phyloP scores from a whole-genome alignment of 2,888 invertebrate species.

The Hypomecis punctinalis region DNA sequence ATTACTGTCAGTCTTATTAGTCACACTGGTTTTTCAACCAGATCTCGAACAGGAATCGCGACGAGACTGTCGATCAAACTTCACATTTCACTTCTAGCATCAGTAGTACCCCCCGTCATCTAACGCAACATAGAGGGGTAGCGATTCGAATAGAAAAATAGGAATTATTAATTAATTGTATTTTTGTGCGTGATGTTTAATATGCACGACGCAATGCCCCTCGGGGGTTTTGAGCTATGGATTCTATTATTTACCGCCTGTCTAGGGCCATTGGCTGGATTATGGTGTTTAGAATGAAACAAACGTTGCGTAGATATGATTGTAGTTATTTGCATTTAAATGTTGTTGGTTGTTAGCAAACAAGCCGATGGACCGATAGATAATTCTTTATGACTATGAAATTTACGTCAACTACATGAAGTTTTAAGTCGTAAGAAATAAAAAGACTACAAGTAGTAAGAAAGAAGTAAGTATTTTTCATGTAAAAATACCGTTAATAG shows the following conservation, averaged over 20 bases:
- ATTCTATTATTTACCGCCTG: constrained; percentile 37
- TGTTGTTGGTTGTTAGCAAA: background rate
- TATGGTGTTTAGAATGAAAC: constrained; percentile 33
- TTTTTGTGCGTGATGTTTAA: constrained; percentile 75
- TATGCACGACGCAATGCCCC: constrained; percentile 59
- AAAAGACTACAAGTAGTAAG: no score
- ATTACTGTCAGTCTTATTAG: no score
- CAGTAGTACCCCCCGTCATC: constrained; percentile 25
- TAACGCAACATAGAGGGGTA: constrained; percentile 43
- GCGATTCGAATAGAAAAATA: constrained; percentile 68
- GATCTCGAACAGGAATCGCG: background rate
- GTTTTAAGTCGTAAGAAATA: no score
- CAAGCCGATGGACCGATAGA: background rate
- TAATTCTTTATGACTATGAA: no score
- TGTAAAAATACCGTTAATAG: no score
- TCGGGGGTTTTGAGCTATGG: constrained; percentile 41
- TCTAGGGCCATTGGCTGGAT: constrained; percentile 37
- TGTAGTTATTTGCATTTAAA: constrained; percentile 1
- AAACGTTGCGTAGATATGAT: constrained; percentile 38
- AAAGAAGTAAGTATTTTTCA: no score
- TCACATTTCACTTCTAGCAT: background rate
- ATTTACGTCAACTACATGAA: no score
- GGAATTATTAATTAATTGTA: constrained; percentile 77
- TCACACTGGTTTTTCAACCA: background rate
- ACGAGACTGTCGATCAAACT: background rate